phyloP scores from a whole-genome alignment of 2,888 invertebrate species.

The Plebejus melissa region DNA sequence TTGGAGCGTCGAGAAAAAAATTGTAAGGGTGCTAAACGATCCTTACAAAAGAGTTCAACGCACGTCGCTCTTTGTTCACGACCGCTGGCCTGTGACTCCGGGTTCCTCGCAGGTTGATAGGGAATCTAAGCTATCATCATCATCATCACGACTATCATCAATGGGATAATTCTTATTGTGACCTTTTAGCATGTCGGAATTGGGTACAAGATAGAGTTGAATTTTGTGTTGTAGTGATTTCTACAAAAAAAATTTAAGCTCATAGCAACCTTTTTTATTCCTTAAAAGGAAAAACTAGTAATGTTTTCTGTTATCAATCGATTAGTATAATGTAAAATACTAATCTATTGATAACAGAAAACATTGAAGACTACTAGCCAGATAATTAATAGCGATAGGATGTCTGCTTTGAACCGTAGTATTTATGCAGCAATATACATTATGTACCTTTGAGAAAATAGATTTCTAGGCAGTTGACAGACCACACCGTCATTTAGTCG shows the following conservation, averaged over 20 bases:
- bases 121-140: neutral
- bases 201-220: neutral
- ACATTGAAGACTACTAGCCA: too few relatives aligned
- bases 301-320: too few relatives aligned
- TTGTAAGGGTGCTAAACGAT: slow-evolving; percentile 41
- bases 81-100: slow-evolving; percentile 55
- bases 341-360: too few relatives aligned
- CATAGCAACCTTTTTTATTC: too few relatives aligned
- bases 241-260: too few relatives aligned
- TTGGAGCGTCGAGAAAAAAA: slow-evolving; percentile 27
- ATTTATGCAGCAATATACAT: neutral
- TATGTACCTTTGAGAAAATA: too few relatives aligned
- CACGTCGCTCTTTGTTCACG: slow-evolving; percentile 64
- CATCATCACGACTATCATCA: neutral
- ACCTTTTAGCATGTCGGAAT: neutral
- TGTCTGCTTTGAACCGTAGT: neutral
- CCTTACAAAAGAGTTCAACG: slow-evolving; percentile 79
- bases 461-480: too few relatives aligned
- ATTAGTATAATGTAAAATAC: too few relatives aligned
- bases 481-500: too few relatives aligned
- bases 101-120: slow-evolving; percentile 6
- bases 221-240: too few relatives aligned
- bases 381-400: neutral
- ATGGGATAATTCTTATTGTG: neutral
- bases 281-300: too few relatives aligned